Base-by-base conservation (phyloP, 2,888 invertebrate genomes). In the Lingula anatina region DNA sequence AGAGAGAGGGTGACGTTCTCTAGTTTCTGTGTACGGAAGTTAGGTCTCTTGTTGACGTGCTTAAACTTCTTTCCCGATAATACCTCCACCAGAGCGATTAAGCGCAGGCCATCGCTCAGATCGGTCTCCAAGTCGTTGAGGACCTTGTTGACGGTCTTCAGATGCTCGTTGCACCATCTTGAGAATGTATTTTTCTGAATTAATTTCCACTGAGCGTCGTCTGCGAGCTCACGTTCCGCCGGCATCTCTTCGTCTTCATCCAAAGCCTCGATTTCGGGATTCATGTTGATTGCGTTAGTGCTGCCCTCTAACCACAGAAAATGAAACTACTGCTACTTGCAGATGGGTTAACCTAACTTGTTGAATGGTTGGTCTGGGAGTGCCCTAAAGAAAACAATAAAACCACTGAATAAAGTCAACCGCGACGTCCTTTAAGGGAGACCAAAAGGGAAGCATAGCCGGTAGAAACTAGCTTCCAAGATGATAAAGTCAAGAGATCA, bases 121-220 rank as follows among this genome's bases (percentile, higher is more conserved):
- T 93, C 92, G 53, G 84, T 84, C 76, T 90, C 90, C 78, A 93
- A 78, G 78, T 86, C 87, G 52, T 82, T 83, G 62, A 92, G 86
- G 66, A 84, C 83, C 73, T 86, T 87, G 76, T 85, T 85, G 54
- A 85, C 86, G 44, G 84, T 85, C 78, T 89, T 90, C 57, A 93
- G 81, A 75, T 90, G 90, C 76, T 92, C 90, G 80, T 93, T 93
- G 47, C 89, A 90, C 92, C 92, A 92, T 71, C 92, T 83, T 31
- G 91, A 90, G 77, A 93, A 92, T 55, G 92, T 93, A 76, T 92
- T 93, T 79, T 91, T 90, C 80, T 93, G 92, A 63, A 91, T 92
- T 68, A 87, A 83, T 81, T 93, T 92, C 92, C 92, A 92, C 77
- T 88, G 86, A 61, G 91, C 90, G 81, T 92, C 90, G 75, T 90